Conservation (phyloP, 2,797 vertebrate genomes). For the Zenarchopterus dispar region DNA sequence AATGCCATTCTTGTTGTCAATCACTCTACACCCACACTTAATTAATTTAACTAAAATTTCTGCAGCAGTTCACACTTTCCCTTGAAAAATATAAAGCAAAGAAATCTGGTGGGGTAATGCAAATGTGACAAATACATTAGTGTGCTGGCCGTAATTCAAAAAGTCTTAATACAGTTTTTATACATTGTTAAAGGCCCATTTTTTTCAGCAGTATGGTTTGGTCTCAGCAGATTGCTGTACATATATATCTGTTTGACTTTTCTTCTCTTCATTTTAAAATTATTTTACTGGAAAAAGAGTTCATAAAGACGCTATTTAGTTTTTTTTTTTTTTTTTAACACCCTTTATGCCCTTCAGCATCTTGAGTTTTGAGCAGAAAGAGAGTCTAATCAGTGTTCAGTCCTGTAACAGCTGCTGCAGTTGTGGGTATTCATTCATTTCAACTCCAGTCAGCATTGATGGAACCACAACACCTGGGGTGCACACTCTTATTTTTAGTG, state of each 20-base stretch:
- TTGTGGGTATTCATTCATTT: too few relatives aligned
- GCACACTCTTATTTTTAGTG: too few relatives aligned
- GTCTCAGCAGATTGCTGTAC: background rate
- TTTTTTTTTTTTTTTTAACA: too few relatives aligned
- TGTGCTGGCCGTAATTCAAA: constrained; percentile 4
- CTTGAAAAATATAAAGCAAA: constrained; percentile 8
- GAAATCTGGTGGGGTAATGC: background rate
- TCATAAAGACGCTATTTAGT: constrained; percentile 17
- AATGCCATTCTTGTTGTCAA: constrained; percentile 34
- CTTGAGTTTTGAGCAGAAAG: too few relatives aligned
- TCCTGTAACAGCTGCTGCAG: too few relatives aligned
- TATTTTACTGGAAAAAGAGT: constrained; percentile 7
- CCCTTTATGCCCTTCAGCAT: too few relatives aligned
- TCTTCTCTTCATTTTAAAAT: background rate
- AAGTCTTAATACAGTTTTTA: background rate
- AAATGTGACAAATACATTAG: background rate
- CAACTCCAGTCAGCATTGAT: too few relatives aligned
- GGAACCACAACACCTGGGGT: too few relatives aligned
- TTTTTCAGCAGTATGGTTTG: constrained; percentile 5
- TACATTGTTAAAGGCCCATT: background rate
- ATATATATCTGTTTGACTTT: constrained; percentile 5
- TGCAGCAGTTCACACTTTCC: background rate
- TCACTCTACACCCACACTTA: constrained; percentile 31
- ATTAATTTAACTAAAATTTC: constrained; percentile 16
- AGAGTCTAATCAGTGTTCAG: too few relatives aligned